Conservation (phyloP, 2,113 vertebrate species). For the Myanophis thanlyinensis region DNA sequence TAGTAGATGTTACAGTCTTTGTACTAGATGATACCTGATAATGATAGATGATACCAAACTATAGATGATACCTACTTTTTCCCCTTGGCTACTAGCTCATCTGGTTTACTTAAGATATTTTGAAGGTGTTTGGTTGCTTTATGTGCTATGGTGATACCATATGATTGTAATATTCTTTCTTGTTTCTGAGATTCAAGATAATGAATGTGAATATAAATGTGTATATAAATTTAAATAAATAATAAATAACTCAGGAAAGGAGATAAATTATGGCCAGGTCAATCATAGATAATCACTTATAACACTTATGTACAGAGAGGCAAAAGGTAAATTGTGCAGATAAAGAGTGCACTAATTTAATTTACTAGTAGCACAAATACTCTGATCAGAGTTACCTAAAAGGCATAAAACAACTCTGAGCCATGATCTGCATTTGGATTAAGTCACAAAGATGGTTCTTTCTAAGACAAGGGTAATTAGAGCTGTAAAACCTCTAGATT, state of each 20-base stretch:
- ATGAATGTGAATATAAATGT: no score
- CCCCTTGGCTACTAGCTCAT: background rate
- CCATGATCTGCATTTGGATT: background rate
- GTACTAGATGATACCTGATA: background rate
- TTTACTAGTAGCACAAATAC: background rate
- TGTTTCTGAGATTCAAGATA: background rate
- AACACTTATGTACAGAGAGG: background rate
- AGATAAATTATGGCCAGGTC: background rate
- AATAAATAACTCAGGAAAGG: no score
- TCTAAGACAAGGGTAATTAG: background rate
- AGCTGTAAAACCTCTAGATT: background rate
- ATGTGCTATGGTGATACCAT: background rate
- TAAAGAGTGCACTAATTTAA: background rate
- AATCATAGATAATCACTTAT: background rate
- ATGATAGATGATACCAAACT: no score
- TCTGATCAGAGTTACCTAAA: background rate
- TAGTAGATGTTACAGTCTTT: background rate
- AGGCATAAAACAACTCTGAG: background rate
- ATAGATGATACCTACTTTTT: background rate
- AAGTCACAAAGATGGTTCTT: background rate
- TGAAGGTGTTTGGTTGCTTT: background rate
- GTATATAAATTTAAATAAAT: no score
- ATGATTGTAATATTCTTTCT: background rate
- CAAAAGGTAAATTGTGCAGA: background rate
- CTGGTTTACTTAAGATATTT: background rate